Conservation (phyloP, 2,113 vertebrate species). For the Prolemur simus region DNA sequence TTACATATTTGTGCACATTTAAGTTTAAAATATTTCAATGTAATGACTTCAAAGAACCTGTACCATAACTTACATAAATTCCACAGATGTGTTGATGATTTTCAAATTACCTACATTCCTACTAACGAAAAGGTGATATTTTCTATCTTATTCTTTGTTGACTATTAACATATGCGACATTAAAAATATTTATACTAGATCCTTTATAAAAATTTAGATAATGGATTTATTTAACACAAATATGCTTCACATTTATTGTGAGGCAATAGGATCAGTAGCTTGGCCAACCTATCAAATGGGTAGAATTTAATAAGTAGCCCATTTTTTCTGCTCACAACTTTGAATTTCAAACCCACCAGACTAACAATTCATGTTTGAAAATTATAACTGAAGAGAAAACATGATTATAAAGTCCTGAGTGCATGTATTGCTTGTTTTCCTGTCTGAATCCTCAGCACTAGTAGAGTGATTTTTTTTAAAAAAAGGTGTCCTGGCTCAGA, state of each 20-base stretch:
- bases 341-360: neutral
- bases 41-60: neutral
- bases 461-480: too few species aligned
- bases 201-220: neutral
- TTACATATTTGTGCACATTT: conserved; percentile 45
- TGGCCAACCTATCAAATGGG: neutral
- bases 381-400: neutral
- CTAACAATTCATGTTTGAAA: neutral
- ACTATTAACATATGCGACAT: neutral
- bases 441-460: neutral
- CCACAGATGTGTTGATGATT: neutral
- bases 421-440: neutral
- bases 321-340: neutral
- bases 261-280: neutral
- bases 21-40: neutral
- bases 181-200: neutral
- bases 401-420: neutral
- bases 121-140: neutral
- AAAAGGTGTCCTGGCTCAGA: neutral
- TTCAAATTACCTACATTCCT: neutral
- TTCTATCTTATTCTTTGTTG: neutral
- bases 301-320: neutral
- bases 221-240: neutral
- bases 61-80: neutral
- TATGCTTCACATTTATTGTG: neutral